Evolutionary conservation across 2,797 vertebrate species (phyloP).

Genomic region (Amblyopsis hoosieri): DNA sequence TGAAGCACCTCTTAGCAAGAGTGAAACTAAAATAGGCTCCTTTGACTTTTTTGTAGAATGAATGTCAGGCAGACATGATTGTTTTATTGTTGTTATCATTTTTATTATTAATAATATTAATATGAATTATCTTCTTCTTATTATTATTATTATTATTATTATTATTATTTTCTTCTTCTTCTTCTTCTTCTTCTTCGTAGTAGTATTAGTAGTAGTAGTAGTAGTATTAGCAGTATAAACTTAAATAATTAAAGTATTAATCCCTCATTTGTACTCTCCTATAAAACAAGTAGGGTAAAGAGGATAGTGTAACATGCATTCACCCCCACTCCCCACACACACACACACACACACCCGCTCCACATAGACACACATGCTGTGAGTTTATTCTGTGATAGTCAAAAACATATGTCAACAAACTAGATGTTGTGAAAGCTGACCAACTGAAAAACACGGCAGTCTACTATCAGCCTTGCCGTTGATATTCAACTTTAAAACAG

Average conservation of each 20-base stretch:
- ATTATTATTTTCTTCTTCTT: too few relatives aligned
- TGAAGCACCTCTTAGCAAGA: slow-evolving; percentile 10
- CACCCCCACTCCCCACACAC: slow-evolving; percentile 1
- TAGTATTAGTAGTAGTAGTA: too few relatives aligned
- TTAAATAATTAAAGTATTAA: too few relatives aligned
- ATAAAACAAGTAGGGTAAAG: slow-evolving; percentile 29
- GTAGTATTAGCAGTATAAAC: too few relatives aligned
- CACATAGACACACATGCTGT: slow-evolving; percentile 8
- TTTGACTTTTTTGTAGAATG: neutral
- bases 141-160: too few relatives aligned
- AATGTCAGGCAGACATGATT: slow-evolving; percentile 7
- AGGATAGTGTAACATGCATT: slow-evolving; percentile 14
- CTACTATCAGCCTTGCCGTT: slow-evolving; percentile 51
- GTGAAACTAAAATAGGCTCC: slow-evolving; percentile 6
- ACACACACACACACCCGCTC: neutral
- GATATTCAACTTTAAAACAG: slow-evolving; percentile 62
- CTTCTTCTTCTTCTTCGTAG: too few relatives aligned
- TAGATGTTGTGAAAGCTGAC: slow-evolving; percentile 27
- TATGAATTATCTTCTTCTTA: neutral
- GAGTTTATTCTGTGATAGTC: neutral
- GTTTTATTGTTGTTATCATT: slow-evolving; percentile 19
- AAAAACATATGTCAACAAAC: slow-evolving; percentile 39
- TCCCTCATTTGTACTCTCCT: neutral
- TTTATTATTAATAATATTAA: slow-evolving; percentile 31
- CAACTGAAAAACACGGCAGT: slow-evolving; percentile 37